Evolutionary conservation across 2,888 invertebrate species (phyloP).

Genomic region (Cyrtodaria siliqua): DNA sequence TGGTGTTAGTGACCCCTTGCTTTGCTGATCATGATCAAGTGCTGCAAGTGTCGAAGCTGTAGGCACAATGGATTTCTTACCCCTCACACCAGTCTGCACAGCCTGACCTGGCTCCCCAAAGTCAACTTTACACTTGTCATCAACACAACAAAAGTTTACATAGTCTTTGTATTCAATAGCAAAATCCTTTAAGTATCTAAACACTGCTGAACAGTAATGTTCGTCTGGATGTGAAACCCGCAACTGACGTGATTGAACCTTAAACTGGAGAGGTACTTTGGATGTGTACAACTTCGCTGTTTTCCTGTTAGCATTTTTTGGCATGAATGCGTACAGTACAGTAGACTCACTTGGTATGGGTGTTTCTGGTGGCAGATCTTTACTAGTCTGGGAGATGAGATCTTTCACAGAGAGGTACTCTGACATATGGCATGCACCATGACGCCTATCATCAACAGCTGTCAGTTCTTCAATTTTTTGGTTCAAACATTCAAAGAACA

Average conservation of each 20-base stretch:
- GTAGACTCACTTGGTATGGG: constrained; percentile 41
- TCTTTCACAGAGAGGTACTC: constrained; percentile 37
- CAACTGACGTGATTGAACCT: constrained; percentile 36
- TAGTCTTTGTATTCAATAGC: too few species aligned
- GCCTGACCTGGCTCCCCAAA: too few species aligned
- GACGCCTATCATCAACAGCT: too few species aligned
- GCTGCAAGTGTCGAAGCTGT: too few species aligned
- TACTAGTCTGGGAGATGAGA: constrained; percentile 13
- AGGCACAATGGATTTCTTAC: too few species aligned
- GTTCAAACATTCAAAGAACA: too few species aligned
- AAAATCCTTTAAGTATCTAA: constrained; percentile 37
- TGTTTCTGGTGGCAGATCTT: constrained; percentile 15
- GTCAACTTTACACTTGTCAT: too few species aligned
- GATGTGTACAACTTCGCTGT: constrained; percentile 29
- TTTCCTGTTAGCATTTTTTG: constrained; percentile 24
- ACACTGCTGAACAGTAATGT: constrained; percentile 40
- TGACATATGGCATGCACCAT: constrained; percentile 34
- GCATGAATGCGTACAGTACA: constrained; percentile 35
- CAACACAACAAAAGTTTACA: too few species aligned
- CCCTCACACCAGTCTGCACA: too few species aligned
- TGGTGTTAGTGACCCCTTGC: too few species aligned
- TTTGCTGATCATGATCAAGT: too few species aligned
- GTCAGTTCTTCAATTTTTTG: too few species aligned
- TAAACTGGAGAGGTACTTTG: constrained; percentile 24
- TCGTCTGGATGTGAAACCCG: constrained; percentile 33